phyloP scores from a whole-genome alignment of 2,113 vertebrate genomes.

The Aldabrachelys gigantea region DNA sequence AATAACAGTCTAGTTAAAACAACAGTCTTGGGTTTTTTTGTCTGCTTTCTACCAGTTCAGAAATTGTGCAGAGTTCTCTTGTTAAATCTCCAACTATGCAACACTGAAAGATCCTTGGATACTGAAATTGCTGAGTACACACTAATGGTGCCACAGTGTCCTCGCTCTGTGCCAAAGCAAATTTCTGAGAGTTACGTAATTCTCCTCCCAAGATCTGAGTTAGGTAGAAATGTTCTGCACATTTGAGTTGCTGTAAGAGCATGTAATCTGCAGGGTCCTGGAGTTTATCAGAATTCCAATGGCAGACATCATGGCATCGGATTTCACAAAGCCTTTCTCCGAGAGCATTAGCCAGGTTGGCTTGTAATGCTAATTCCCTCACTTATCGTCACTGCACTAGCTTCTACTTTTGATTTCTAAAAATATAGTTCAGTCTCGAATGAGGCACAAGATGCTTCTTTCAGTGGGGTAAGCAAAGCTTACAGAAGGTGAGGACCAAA shows the following conservation, averaged over 20 bases:
- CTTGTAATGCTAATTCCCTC: not conserved
- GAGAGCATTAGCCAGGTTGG: not conserved
- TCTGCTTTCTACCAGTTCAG: conserved; percentile 53
- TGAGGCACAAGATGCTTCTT: not conserved
- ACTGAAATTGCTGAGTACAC: conserved; percentile 76
- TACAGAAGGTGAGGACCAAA: not conserved
- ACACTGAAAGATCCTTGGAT: conserved; percentile 69
- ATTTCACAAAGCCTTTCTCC: fast-evolving
- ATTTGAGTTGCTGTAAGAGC: not conserved
- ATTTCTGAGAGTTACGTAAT: conserved; percentile 69
- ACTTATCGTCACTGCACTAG: not conserved
- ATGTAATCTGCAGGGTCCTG: not conserved
- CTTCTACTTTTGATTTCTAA: not conserved
- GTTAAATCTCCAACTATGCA: conserved; percentile 55
- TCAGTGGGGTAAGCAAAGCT: not conserved
- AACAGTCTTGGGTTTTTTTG: conserved; percentile 23
- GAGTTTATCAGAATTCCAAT: not conserved
- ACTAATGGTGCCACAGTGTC: conserved; percentile 78
- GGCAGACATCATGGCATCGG: not conserved
- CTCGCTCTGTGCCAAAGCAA: conserved; percentile 80
- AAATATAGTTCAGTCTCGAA: fast-evolving
- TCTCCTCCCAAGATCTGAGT: conserved; percentile 7
- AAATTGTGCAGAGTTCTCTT: conserved; percentile 47
- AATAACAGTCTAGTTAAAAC: conserved; percentile 44
- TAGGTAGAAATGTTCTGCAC: not conserved